Conservation (phyloP, 2,888 invertebrate genomes). For the Ptilodon capucinus region DNA sequence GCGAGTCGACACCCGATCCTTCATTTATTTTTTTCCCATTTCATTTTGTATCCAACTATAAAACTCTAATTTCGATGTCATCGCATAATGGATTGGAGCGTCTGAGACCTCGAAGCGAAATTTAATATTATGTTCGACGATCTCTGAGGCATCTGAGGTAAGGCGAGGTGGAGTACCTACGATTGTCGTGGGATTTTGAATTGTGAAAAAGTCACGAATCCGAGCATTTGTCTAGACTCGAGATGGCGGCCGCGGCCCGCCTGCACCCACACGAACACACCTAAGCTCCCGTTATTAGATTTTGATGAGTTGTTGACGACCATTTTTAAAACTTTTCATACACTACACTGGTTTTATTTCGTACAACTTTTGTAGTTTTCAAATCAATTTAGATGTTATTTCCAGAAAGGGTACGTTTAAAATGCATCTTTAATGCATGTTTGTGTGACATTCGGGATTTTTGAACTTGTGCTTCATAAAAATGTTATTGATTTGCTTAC, state of each 20-base stretch:
- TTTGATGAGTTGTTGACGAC: conserved; percentile 67
- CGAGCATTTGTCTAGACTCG: conserved; percentile 72
- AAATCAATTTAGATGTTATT: conserved; percentile 34
- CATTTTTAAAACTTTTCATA: conserved; percentile 44
- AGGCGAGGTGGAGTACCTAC: conserved; percentile 44
- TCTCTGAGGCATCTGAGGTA: conserved; percentile 53
- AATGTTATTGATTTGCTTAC: conserved; percentile 14
- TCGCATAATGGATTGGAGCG: conserved; percentile 66
- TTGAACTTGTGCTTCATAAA: conserved; percentile 5
- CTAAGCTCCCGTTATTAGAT: conserved; percentile 67
- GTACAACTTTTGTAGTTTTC: conserved; percentile 23
- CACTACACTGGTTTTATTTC: conserved; percentile 28
- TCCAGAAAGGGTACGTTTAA: conserved; percentile 6
- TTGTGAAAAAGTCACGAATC: conserved; percentile 75
- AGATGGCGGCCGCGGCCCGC: conserved; percentile 54
- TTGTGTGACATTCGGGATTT: conserved; percentile 5
- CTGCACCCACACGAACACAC: conserved; percentile 31
- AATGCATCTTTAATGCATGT: conserved; percentile 6
- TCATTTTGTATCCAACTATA: conserved; percentile 53
- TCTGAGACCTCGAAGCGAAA: conserved; percentile 62
- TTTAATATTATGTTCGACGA: conserved; percentile 70
- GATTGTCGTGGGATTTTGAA: conserved; percentile 72
- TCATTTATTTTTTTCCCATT: conserved; percentile 36
- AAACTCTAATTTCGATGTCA: conserved; percentile 67
- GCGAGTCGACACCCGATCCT: conserved; percentile 21